A percentile compares a stretch with the other conserved stretches of the same genome.
These are phyloP conservation scores for Mirounga angustirostris DNA, from an alignment of 2,113 vertebrate genomes.

Conservation along the genomic window DNA sequence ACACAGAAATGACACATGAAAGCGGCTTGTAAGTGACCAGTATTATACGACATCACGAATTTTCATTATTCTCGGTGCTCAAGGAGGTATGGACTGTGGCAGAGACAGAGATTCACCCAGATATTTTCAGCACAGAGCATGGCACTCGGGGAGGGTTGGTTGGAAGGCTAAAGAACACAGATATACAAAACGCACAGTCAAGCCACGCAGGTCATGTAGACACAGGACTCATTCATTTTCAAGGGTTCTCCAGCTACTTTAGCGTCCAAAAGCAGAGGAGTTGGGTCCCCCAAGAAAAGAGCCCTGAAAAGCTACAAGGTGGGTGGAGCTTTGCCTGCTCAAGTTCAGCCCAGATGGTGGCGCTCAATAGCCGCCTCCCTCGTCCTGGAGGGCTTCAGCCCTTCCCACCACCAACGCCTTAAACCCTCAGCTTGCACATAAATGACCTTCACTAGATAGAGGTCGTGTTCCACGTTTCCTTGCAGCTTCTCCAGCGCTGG, in stretches of 20 bases:
- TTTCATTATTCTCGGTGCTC: not conserved
- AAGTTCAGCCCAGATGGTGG: slow-evolving; percentile 62
- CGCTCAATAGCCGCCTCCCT: slow-evolving; percentile 61
- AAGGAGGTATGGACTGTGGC: not conserved
- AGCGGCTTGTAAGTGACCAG: not conserved
- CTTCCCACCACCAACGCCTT: slow-evolving; percentile 46
- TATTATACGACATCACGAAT: not conserved
- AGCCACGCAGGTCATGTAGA: not conserved
- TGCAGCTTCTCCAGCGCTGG: not conserved
- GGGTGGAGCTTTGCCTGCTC: slow-evolving; percentile 53
- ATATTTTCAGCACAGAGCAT: not conserved
- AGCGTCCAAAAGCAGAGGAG: not conserved
- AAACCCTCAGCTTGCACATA: slow-evolving; percentile 63
- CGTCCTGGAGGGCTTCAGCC: not conserved
- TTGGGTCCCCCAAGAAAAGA: not conserved
- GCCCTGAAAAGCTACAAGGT: slow-evolving; percentile 42
- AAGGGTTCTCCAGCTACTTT: not conserved
- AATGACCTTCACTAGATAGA: slow-evolving; percentile 82
- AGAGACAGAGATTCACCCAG: not conserved
- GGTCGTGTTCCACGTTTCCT: slow-evolving; percentile 70
- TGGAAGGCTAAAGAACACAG: not conserved
- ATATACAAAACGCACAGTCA: not conserved
- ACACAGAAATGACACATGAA: not conserved
- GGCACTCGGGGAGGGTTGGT: not conserved
- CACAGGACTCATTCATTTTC: not conserved